Evolutionary conservation across 2,888 invertebrate genomes (phyloP).

Genomic region (Trachelus stipa): DNA sequence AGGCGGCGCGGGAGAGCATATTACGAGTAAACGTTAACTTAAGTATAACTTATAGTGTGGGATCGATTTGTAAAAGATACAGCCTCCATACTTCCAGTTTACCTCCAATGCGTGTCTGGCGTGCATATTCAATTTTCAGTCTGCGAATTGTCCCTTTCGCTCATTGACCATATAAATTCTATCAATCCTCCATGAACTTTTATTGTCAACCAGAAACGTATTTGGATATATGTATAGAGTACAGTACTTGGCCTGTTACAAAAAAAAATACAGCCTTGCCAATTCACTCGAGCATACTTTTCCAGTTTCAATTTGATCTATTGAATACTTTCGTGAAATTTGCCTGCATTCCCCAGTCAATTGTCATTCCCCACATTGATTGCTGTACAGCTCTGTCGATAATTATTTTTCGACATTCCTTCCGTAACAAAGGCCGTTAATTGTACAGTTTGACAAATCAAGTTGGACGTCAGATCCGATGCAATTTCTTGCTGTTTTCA

Average conservation of each 20-base stretch:
- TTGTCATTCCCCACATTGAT: background rate
- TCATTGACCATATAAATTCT: background rate
- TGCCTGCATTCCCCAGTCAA: background rate
- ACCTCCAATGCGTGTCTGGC: background rate
- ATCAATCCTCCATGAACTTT: background rate
- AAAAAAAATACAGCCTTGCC: background rate
- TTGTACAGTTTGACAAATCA: background rate
- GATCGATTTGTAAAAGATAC: background rate
- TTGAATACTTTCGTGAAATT: background rate
- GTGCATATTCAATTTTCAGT: background rate
- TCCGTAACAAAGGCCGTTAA: background rate
- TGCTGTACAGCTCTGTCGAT: background rate
- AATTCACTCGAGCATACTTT: background rate
- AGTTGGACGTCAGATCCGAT: background rate
- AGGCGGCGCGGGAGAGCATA: constrained; percentile 1
- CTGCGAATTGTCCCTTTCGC: background rate
- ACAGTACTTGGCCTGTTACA: background rate
- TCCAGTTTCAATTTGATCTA: background rate
- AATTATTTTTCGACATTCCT: background rate
- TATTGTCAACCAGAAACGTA: background rate
- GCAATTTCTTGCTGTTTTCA: background rate
- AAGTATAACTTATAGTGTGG: constrained; percentile 1
- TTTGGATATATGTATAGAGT: background rate
- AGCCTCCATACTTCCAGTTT: background rate
- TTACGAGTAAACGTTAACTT: constrained; percentile 3